Evolutionary conservation across 2,888 invertebrate genomes (phyloP).

Genomic region (Bibio marci): DNA sequence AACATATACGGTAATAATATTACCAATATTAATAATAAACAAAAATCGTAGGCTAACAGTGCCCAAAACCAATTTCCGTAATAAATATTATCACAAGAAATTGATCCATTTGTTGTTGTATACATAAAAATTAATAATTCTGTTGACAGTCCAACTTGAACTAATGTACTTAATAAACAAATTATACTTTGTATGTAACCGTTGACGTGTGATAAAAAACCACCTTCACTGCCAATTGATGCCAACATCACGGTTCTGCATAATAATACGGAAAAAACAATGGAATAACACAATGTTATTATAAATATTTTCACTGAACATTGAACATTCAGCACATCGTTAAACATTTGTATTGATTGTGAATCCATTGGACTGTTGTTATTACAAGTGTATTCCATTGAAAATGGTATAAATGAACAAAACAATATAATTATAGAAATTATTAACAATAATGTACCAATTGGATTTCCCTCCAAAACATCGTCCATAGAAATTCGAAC

Average conservation of each 20-base stretch:
- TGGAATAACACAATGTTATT: constrained; percentile 40
- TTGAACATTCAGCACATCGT: no score
- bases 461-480: constrained; percentile 50
- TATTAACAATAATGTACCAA: constrained; percentile 31
- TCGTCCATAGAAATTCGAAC: constrained; percentile 44
- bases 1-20: constrained; percentile 41
- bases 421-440: constrained; percentile 33
- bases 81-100: constrained; percentile 33
- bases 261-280: constrained; percentile 44
- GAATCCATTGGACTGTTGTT: constrained; percentile 12
- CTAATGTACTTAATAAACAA: constrained; percentile 42
- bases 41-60: constrained; percentile 40
- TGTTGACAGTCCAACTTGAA: constrained; percentile 37
- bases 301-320: constrained; percentile 40
- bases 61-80: constrained; percentile 32
- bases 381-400: constrained; percentile 28
- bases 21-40: constrained; percentile 38
- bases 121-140: constrained; percentile 30
- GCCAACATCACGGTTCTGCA: constrained; percentile 46
- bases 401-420: constrained; percentile 33
- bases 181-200: constrained; percentile 49
- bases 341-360: constrained; percentile 20
- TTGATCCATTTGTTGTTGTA: constrained; percentile 30
- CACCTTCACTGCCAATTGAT: constrained; percentile 44
- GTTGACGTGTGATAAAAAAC: constrained; percentile 50